Evolutionary conservation across 2,113 vertebrate species (phyloP).

Genomic region (Strigops habroptila): DNA sequence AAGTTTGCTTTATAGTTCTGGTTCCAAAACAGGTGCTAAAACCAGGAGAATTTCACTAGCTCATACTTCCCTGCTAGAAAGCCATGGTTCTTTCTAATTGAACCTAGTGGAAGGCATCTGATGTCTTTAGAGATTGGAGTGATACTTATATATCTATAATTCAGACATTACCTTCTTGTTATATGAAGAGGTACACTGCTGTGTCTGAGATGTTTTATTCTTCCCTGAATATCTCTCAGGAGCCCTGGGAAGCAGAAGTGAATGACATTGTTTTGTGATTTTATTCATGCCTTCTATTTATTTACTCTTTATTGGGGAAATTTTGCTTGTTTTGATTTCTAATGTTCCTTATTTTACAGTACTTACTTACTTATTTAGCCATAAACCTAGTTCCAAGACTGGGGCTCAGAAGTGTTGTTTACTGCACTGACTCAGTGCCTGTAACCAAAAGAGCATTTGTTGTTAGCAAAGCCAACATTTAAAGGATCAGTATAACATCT

Average conservation of each 20-base stretch:
- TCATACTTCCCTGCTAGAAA: not conserved
- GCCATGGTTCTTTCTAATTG: not conserved
- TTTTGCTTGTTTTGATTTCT: not conserved
- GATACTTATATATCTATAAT: not conserved
- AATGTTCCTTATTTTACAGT: not conserved
- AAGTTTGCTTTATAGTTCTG: not conserved
- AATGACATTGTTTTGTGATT: not conserved
- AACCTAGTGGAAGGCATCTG: not conserved
- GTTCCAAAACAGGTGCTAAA: not conserved
- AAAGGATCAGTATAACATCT: not conserved
- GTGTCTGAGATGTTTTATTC: not conserved
- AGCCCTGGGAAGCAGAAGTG: not conserved
- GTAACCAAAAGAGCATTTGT: not conserved
- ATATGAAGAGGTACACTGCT: not conserved
- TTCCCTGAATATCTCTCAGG: not conserved
- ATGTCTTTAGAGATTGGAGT: not conserved
- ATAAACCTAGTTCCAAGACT: not conserved
- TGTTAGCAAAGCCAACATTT: not conserved
- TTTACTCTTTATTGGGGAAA: not conserved
- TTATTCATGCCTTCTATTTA: not conserved
- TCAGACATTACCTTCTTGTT: not conserved
- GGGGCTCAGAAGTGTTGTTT: not conserved
- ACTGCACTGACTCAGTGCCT: not conserved
- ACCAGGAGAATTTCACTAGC: not conserved
- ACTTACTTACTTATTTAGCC: not conserved